Percentiles rank a stretch among this genome's conserved stretches.
Evolutionary conservation across 2,797 vertebrate genomes (phyloP).

Genomic region (Oreortyx pictus): DNA sequence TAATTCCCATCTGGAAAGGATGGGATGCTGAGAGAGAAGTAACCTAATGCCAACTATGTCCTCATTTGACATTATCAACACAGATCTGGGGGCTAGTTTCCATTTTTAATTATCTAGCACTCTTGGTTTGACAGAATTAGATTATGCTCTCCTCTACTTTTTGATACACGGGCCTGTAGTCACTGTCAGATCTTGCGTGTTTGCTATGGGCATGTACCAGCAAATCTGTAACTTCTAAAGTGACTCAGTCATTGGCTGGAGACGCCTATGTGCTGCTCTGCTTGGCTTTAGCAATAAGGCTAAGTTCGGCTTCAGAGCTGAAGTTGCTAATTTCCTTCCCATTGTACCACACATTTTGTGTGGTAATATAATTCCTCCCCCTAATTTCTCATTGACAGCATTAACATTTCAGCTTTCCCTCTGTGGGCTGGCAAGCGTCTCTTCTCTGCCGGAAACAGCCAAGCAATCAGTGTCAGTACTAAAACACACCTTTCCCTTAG

Average conservation of each 20-base stretch:
- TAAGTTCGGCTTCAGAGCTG: not conserved
- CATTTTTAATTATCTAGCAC: constrained; percentile 21
- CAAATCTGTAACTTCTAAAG: constrained; percentile 13
- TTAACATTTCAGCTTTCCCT: constrained; percentile 22
- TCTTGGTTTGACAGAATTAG: not conserved
- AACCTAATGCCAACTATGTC: constrained; percentile 12
- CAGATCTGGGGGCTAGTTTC: constrained; percentile 1
- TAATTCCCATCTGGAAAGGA: constrained; percentile 48
- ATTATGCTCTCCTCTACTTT: not conserved
- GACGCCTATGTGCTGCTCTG: not conserved
- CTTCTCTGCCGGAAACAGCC: not conserved
- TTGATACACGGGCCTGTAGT: not conserved
- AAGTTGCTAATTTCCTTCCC: constrained; percentile 10
- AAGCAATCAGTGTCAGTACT: not conserved
- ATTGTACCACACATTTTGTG: not conserved
- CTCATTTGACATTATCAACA: constrained; percentile 9
- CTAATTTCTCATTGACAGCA: not conserved
- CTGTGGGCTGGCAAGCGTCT: not conserved
- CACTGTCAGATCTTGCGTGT: not conserved
- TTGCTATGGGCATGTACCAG: constrained; percentile 2
- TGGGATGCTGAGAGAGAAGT: not conserved
- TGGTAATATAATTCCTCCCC: constrained; percentile 9
- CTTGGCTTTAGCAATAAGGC: not conserved
- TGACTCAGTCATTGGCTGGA: not conserved
- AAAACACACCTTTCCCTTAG: not conserved